Evolutionary conservation across 2,888 invertebrate species (phyloP).

Genomic region (Allygus modestus): DNA sequence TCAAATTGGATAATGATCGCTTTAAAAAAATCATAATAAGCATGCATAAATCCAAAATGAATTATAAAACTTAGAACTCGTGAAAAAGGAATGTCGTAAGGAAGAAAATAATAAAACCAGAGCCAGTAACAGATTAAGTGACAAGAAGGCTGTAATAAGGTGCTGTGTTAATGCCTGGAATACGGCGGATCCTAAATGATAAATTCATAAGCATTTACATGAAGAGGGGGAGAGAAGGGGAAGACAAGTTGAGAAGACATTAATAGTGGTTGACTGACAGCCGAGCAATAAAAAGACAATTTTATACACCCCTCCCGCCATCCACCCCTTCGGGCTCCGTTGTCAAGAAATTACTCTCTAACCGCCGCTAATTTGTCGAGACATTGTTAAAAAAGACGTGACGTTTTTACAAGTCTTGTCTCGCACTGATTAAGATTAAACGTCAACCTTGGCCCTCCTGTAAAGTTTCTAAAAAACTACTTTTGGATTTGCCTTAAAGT

Average conservation of each 20-base stretch:
- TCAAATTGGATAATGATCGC: too few species aligned
- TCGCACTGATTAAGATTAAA: constrained; percentile 54
- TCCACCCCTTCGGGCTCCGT: constrained; percentile 6
- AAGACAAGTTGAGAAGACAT: constrained; percentile 45
- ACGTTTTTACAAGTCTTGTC: constrained; percentile 61
- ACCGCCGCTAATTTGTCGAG: constrained; percentile 61
- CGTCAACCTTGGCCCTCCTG: neutral
- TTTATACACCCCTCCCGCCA: constrained; percentile 54
- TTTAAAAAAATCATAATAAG: neutral
- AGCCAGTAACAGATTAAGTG: constrained; percentile 44
- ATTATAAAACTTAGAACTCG: constrained; percentile 10
- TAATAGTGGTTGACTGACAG: constrained; percentile 59
- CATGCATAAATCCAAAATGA: neutral
- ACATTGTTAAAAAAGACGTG: constrained; percentile 60
- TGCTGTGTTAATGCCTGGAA: constrained; percentile 46
- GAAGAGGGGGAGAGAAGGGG: neutral
- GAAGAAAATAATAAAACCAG: constrained; percentile 30
- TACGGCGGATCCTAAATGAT: constrained; percentile 52
- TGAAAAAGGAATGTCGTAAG: constrained; percentile 1
- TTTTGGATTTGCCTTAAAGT: neutral
- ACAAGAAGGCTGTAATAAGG: constrained; percentile 48
- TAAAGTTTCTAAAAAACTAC: neutral
- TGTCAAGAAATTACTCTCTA: constrained; percentile 55
- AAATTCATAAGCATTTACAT: constrained; percentile 59
- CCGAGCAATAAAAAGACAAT: constrained; percentile 62